Conservation (phyloP, 2,888 invertebrate genomes). For the Scelioninae gen. 1 region DNA sequence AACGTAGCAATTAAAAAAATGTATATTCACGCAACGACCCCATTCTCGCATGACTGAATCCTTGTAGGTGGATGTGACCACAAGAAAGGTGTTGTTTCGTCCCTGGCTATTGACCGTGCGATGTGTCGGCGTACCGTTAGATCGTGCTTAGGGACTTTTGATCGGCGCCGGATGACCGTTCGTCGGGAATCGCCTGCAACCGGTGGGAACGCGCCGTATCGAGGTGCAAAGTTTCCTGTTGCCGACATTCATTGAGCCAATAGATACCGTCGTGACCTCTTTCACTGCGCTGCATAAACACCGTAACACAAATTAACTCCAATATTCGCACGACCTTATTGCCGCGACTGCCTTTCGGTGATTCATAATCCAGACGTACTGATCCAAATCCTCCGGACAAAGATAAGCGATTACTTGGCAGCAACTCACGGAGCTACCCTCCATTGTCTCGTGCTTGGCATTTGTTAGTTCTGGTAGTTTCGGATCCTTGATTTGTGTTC, state of each 20-base stretch:
- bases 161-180: slow-evolving; percentile 76
- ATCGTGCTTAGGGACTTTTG: slow-evolving; percentile 78
- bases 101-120: slow-evolving; percentile 77
- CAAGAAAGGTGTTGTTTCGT: slow-evolving; percentile 73
- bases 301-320: slow-evolving; percentile 70
- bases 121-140: slow-evolving; percentile 81
- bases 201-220: slow-evolving; percentile 73
- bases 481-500: too few relatives aligned
- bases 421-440: not conserved
- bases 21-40: slow-evolving; percentile 66
- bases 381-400: slow-evolving; percentile 5
- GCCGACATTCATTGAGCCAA: slow-evolving; percentile 67
- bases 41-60: slow-evolving; percentile 65
- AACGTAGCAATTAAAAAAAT: slow-evolving; percentile 53
- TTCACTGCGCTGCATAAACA: slow-evolving; percentile 61
- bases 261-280: slow-evolving; percentile 67
- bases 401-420: not conserved
- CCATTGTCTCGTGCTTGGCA: not conserved
- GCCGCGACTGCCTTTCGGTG: slow-evolving; percentile 29
- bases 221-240: slow-evolving; percentile 72
- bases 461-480: not conserved
- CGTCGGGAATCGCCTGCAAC: slow-evolving; percentile 69
- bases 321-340: slow-evolving; percentile 70
- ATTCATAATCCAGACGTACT: slow-evolving; percentile 27
- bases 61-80: slow-evolving; percentile 68